phyloP scores from a whole-genome alignment of 2,797 vertebrate genomes.

The Hyperoplus lanceolatus region DNA sequence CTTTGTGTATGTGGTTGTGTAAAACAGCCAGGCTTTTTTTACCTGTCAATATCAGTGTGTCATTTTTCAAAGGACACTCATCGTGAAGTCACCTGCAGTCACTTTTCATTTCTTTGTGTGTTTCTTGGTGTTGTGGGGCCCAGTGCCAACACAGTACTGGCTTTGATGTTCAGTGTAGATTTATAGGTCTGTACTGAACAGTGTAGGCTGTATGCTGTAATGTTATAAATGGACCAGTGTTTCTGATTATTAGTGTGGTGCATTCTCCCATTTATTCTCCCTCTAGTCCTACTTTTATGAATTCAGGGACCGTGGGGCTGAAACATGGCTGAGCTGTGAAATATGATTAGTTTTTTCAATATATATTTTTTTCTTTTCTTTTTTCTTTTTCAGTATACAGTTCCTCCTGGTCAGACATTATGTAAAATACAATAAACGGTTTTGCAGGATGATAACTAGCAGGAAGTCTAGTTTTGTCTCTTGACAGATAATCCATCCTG shows the following conservation, averaged over 20 bases:
- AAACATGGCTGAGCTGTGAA: slow-evolving; percentile 41
- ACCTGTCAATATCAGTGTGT: background rate
- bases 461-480: slow-evolving; percentile 1
- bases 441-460: background rate
- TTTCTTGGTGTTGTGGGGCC: slow-evolving; percentile 34
- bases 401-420: slow-evolving; percentile 14
- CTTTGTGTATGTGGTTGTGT: background rate
- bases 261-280: slow-evolving; percentile 64
- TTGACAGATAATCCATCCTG: background rate
- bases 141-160: slow-evolving; percentile 14
- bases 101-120: slow-evolving; percentile 33
- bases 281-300: slow-evolving; percentile 74
- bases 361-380: background rate
- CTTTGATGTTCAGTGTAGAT: slow-evolving; percentile 43
- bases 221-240: slow-evolving; percentile 44
- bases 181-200: slow-evolving; percentile 47
- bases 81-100: slow-evolving; percentile 10
- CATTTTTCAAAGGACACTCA: slow-evolving; percentile 15
- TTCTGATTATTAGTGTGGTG: slow-evolving; percentile 59
- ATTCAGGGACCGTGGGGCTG: slow-evolving; percentile 67
- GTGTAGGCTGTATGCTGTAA: slow-evolving; percentile 31
- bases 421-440: background rate
- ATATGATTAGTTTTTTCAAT: slow-evolving; percentile 46
- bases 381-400: slow-evolving; percentile 27
- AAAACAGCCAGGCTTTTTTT: background rate